Evolutionary conservation across 2,888 invertebrate species (phyloP).

Genomic region (Leptogaster cylindrica): DNA sequence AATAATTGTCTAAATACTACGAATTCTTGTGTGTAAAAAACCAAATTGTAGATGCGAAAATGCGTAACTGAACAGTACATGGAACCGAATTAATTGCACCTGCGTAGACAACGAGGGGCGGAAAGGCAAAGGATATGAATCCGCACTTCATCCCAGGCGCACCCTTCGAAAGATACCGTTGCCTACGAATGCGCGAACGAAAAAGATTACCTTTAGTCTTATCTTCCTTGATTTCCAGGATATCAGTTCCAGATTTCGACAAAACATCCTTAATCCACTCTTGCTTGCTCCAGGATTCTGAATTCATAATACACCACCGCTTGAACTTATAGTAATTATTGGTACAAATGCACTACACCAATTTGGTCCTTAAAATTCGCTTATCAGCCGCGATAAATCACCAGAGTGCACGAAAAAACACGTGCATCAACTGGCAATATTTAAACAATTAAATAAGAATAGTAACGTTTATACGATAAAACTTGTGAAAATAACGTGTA

Average conservation of each 20-base stretch:
- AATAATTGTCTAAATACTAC: slow-evolving; percentile 16
- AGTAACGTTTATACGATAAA: slow-evolving; percentile 5
- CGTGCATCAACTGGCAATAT: neutral
- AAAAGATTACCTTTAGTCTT: slow-evolving; percentile 47
- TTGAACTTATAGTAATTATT: slow-evolving; percentile 4
- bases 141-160: neutral
- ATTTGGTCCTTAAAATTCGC: too few species aligned
- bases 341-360: slow-evolving; percentile 11
- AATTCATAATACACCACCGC: slow-evolving; percentile 53
- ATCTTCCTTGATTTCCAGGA: slow-evolving; percentile 57
- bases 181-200: neutral
- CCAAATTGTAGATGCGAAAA: too few species aligned
- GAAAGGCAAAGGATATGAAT: neutral
- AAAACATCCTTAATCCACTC: slow-evolving; percentile 65
- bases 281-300: slow-evolving; percentile 58
- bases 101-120: slow-evolving; percentile 11
- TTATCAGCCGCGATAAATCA: neutral
- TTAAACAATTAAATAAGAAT: neutral
- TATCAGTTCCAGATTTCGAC: slow-evolving; percentile 61
- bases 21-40: too few species aligned
- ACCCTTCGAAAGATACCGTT: neutral
- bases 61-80: too few species aligned
- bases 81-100: slow-evolving; percentile 17
- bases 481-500: slow-evolving; percentile 4
- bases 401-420: neutral